Base-by-base conservation (phyloP, 2,888 invertebrate genomes). In the Andrena trimmerana region DNA sequence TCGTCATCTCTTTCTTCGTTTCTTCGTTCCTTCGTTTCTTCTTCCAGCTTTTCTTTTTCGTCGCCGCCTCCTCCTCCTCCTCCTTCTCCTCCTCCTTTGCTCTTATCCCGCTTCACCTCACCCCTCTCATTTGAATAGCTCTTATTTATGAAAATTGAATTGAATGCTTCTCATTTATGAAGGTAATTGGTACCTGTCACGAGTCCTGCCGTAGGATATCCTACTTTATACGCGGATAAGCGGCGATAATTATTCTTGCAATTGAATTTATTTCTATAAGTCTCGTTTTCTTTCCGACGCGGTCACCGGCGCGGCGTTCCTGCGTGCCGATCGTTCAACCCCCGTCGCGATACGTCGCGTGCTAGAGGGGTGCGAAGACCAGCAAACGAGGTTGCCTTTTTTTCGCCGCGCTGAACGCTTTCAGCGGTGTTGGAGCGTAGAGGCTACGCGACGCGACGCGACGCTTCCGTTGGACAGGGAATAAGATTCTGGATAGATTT, bases 61-160 rank as follows among this genome's bases (percentile, higher is more conserved):
- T 78, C 79, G 33, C 84, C 66, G 16, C 52, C 75, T 50, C 70
- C 60, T 66, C 65, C 60, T 68, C 76, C 59, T 63, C 29, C 69
- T 29, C 60, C 60, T 20, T 20, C 20, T 10, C 31, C 31, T 60
- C 69, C 42, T 27, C 52, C 66, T 62, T 59, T 57, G 63, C 69
- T 77, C 75, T 62, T 75, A 75, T 85, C 78, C 88, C 78, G 84
- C 84, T 50, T 78, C 85, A 29, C 88, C 75, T 83, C 83, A 60
- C 81, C 83, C 81, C 88, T 59, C 90, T 91, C 90, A 90, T 92
- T 91, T 91, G 90, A 91, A 92, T 92, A 90, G 90, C 90, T 89
- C 91, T 92, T 92, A 92, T 92, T 92, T 92, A 92, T 92, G 91
- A 92, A 92, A 92, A 92, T 92, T 92, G 91, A 92, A 93, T 92